Evolutionary conservation across 2,888 invertebrate species (phyloP), one percentile per base, ranked within the genome.

Genomic region (Caenorhabditis japonica): DNA sequence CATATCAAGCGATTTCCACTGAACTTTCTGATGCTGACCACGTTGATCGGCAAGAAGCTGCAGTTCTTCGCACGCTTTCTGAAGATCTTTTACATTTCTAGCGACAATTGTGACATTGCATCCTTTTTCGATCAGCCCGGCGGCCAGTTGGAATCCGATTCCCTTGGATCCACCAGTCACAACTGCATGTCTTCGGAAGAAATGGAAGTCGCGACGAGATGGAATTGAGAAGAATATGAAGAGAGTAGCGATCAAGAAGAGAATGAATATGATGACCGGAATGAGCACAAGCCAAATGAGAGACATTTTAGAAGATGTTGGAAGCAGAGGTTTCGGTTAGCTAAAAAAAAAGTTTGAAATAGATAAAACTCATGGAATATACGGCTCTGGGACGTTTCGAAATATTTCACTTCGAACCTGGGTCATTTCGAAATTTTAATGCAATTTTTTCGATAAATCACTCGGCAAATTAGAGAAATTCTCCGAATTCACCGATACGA

Each of bases 21-120:
- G 70, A 5, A 84, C 83, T 56, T 74, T 64, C 62, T 87, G 84
- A 8, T 61, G 52, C 21, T 81, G 74, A 15, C 78, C 77, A 15
- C 75, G 56, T 59, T 75, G 75, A 53, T 77, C 73, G 4, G 81
- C 83, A 8, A 77, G 51, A 21, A 34, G 41, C 53, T 76, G 64
- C n/a, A 84, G 76, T 13, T 83, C 75, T 7, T 76, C 62, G 13
- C 74, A 61, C 15, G 84, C 64, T 27, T 62, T 72, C 66, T 78
- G 52, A 90, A 3, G 88, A 88, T 30, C 91, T 90, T 93, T 91
- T 59, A 90, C 89, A 87, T 94, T 92, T 85, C 97, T 91, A 0
- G 97, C 96, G 75, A 97, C 91, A 55, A 97, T 91, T 0, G 96
- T 94, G 1, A 97, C 94, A 89, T 93, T 91, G 4, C 95, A 95